phyloP scores from a whole-genome alignment of 2,888 invertebrate species.

The Gibbula magus region DNA sequence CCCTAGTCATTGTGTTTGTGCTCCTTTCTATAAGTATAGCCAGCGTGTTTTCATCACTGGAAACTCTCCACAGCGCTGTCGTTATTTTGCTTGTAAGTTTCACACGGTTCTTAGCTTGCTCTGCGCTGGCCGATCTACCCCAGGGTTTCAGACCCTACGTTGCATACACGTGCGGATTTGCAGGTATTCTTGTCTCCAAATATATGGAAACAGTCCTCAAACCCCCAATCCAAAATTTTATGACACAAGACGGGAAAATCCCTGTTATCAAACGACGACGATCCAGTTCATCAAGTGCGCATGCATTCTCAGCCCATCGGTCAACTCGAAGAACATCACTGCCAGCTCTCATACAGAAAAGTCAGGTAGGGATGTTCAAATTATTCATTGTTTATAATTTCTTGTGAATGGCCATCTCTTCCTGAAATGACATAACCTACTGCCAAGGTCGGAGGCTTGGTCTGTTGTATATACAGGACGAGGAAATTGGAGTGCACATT shows the following conservation, averaged over 20 bases:
- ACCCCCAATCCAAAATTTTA: conserved; percentile 67
- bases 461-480: background rate
- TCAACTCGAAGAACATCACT: conserved; percentile 73
- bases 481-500: too few species aligned
- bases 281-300: conserved; percentile 70
- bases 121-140: conserved; percentile 66
- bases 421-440: background rate
- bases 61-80: conserved; percentile 66
- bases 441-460: background rate
- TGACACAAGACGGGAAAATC: conserved; percentile 71
- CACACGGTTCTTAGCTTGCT: conserved; percentile 70
- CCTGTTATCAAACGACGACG: conserved; percentile 71
- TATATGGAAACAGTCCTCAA: conserved; percentile 73
- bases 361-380: conserved; percentile 59
- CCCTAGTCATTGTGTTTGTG: conserved; percentile 66
- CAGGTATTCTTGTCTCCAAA: conserved; percentile 71
- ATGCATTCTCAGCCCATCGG: conserved; percentile 65
- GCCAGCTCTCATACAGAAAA: conserved; percentile 73
- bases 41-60: conserved; percentile 71
- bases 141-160: conserved; percentile 66
- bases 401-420: background rate
- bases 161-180: conserved; percentile 70
- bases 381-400: background rate
- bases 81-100: conserved; percentile 70
- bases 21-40: conserved; percentile 65